Conservation (phyloP, 1,140 invertebrate genomes). For the Dendroctonus ponderosae region DNA sequence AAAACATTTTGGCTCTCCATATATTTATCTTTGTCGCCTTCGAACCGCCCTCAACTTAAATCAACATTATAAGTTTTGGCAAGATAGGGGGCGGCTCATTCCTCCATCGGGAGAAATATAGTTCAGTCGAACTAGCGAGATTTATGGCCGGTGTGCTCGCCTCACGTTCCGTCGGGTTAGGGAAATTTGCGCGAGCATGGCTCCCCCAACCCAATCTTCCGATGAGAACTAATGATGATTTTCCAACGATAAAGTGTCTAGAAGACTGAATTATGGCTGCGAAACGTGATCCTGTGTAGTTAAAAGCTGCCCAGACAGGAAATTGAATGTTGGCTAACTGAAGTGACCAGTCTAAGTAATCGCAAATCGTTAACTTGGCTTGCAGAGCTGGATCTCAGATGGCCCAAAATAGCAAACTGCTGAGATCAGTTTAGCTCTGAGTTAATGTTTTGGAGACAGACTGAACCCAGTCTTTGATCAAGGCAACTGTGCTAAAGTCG, state of each 20-base stretch:
- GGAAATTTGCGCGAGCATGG: conserved; percentile 14
- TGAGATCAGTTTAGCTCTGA: no score
- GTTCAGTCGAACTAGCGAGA: conserved; percentile 6
- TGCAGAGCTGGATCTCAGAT: no score
- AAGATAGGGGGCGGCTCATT: conserved; percentile 7
- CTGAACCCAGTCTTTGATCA: no score
- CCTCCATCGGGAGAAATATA: conserved; percentile 16
- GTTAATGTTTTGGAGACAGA: no score
- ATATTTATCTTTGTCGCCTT: no score
- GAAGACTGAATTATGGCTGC: conserved; percentile 6
- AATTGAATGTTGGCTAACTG: no score
- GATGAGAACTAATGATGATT: conserved; percentile 24
- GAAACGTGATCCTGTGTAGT: neutral
- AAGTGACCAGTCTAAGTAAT: no score
- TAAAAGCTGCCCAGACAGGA: no score
- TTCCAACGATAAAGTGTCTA: conserved; percentile 6
- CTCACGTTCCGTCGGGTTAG: conserved; percentile 11
- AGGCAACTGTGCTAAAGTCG: no score
- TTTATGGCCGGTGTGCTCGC: conserved; percentile 13
- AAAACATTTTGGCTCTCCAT: no score
- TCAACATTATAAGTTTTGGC: neutral
- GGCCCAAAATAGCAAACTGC: no score
- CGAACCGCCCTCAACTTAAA: neutral
- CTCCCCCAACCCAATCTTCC: conserved; percentile 17
- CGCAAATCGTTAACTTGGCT: no score